phyloP scores from a whole-genome alignment of 2,797 vertebrate genomes.

The Iguana delicatissima region DNA sequence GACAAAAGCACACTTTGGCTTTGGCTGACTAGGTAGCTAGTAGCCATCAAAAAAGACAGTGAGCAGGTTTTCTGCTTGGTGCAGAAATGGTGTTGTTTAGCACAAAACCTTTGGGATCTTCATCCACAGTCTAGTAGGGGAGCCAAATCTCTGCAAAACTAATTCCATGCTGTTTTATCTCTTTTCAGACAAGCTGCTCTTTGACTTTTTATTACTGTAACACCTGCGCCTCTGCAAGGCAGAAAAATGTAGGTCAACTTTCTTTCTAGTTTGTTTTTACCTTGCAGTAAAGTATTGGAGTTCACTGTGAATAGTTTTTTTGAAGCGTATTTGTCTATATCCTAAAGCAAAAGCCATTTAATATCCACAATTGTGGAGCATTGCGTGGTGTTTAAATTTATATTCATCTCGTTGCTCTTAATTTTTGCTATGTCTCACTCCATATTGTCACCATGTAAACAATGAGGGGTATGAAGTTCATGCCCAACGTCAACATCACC shows the following conservation, averaged over 20 bases:
- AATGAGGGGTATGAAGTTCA: not conserved
- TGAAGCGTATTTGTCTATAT: too few relatives aligned
- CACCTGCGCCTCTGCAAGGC: constrained; percentile 84
- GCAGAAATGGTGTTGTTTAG: not conserved
- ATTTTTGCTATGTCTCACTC: not conserved
- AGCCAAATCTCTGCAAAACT: not conserved
- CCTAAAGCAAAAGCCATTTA: too few relatives aligned
- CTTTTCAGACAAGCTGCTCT: constrained; percentile 86
- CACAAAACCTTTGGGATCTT: not conserved
- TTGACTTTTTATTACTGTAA: constrained; percentile 89
- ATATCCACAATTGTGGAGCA: not conserved
- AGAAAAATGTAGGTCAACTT: constrained; percentile 87
- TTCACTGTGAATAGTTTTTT: constrained; percentile 35
- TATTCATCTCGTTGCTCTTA: not conserved
- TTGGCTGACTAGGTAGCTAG: not conserved
- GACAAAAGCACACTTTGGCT: not conserved
- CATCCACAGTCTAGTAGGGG: not conserved
- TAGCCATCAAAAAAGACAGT: not conserved
- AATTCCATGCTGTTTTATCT: constrained; percentile 57
- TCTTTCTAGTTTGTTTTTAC: not conserved
- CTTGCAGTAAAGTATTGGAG: not conserved
- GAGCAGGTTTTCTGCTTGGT: not conserved
- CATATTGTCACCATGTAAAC: not conserved
- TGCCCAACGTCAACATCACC: too few relatives aligned
- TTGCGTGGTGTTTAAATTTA: not conserved